These are phyloP conservation scores for Hippocampus mohnikei DNA, from an alignment of 2,113 vertebrate genomes.

Conservation along the genomic window DNA sequence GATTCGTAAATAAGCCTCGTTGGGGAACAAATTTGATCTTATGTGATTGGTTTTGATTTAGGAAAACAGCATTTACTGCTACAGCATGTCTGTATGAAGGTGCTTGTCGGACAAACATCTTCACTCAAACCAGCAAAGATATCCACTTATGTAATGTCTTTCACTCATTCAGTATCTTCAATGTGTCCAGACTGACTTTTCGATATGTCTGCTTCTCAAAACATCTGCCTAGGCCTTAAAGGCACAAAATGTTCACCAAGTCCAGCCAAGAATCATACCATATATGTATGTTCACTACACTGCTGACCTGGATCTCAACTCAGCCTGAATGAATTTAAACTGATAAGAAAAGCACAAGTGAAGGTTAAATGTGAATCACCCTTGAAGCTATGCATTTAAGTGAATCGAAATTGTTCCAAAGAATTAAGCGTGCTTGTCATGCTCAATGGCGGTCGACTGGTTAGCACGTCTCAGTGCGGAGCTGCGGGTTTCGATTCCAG, in stretches of 20 bases:
- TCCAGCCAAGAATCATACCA: slow-evolving; percentile 25
- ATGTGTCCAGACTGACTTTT: slow-evolving; percentile 4
- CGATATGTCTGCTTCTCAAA: slow-evolving; percentile 16
- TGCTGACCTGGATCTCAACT: slow-evolving; percentile 10
- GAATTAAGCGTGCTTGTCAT: background rate
- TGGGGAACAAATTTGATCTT: too few species aligned
- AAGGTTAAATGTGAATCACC: background rate
- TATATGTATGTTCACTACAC: slow-evolving; percentile 26
- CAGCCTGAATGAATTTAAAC: slow-evolving; percentile 12
- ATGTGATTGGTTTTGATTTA: slow-evolving; percentile 18
- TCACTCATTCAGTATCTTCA: background rate
- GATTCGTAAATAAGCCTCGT: background rate
- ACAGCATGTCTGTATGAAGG: slow-evolving; percentile 3
- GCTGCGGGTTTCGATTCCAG: too few species aligned
- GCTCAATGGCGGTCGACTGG: background rate
- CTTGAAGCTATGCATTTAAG: background rate
- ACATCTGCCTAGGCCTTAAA: slow-evolving; percentile 10
- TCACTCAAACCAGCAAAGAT: background rate
- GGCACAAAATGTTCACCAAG: slow-evolving; percentile 19
- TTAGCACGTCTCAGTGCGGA: too few species aligned
- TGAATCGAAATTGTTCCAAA: background rate
- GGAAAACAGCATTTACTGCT: slow-evolving; percentile 9
- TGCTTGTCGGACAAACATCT: background rate
- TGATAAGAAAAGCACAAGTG: slow-evolving; percentile 12
- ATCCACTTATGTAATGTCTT: background rate